These are phyloP conservation scores for Cistogaster globosa DNA, from an alignment of 2,888 invertebrate genomes.

Conservation along the genomic window DNA sequence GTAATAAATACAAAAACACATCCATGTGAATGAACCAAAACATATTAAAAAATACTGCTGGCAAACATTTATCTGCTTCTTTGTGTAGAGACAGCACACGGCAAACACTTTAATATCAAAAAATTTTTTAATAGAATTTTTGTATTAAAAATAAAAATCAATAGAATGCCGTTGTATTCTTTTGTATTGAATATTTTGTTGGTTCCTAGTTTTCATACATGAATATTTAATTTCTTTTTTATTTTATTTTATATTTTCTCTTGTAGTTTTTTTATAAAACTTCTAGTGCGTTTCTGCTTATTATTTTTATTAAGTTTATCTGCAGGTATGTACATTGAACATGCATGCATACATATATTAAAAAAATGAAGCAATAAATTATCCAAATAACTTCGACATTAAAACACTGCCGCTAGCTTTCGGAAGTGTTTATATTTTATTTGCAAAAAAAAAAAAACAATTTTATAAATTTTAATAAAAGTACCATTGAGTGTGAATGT, in stretches of 20 bases:
- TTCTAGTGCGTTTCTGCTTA: not conserved
- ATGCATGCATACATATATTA: not conserved
- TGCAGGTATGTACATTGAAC: not conserved
- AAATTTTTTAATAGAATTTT: conserved; percentile 18
- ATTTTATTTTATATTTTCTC: conserved; percentile 9
- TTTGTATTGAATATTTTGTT: not conserved
- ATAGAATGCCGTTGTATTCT: conserved; percentile 2
- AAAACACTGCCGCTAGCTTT: conserved; percentile 20
- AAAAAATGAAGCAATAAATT: conserved; percentile 49
- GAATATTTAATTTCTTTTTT: not conserved
- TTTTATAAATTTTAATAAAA: not conserved
- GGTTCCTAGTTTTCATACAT: not conserved
- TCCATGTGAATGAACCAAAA: no score
- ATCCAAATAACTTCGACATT: conserved; percentile 9
- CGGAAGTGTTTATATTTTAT: not conserved
- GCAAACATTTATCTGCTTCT: conserved; percentile 12
- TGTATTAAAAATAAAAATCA: not conserved
- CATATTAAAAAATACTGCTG: conserved; percentile 1
- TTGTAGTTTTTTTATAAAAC: conserved; percentile 11
- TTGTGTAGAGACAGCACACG: conserved; percentile 6
- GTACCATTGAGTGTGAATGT: not conserved
- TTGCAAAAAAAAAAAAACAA: no score
- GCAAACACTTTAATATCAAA: conserved; percentile 28
- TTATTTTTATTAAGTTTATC: conserved; percentile 22
- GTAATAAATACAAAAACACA: not conserved